These are phyloP conservation scores for Hermetia illucens DNA, from an alignment of 1,140 invertebrate species.

Conservation along the genomic window DNA sequence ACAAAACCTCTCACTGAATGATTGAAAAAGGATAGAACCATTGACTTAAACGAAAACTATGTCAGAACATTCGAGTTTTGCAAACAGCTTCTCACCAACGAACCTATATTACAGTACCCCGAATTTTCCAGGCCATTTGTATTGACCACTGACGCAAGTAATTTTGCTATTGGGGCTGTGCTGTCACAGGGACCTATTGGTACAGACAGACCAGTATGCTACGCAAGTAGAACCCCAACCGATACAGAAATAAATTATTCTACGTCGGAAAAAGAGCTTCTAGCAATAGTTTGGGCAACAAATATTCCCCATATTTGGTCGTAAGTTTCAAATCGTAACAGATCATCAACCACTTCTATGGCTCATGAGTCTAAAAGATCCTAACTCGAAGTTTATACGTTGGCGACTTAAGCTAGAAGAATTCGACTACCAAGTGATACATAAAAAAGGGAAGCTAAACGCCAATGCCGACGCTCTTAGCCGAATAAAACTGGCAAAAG, in stretches of 20 bases:
- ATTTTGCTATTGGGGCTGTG: conserved; percentile 15
- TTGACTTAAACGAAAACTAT: conserved; percentile 11
- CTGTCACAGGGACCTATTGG: conserved; percentile 16
- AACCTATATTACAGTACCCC: conserved; percentile 21
- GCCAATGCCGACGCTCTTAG: conserved; percentile 18
- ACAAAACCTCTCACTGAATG: conserved; percentile 13
- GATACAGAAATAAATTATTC: conserved; percentile 25
- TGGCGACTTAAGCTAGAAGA: conserved; percentile 20
- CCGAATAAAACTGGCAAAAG: too few species aligned
- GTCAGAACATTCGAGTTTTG: conserved; percentile 13
- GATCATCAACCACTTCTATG: conserved; percentile 35
- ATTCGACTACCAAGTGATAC: conserved; percentile 20
- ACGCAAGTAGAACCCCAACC: conserved; percentile 27
- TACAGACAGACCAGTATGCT: conserved; percentile 20
- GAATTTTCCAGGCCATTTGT: conserved; percentile 15
- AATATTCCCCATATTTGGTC: conserved; percentile 32
- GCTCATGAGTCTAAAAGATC: conserved; percentile 31
- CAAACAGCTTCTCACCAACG: conserved; percentile 16
- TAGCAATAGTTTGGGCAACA: conserved; percentile 25
- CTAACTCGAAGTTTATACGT: conserved; percentile 11
- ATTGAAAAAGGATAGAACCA: conserved; percentile 11
- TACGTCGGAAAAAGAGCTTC: conserved; percentile 16
- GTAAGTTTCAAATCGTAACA: conserved; percentile 32
- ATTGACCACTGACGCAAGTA: conserved; percentile 14
- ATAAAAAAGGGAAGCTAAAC: conserved; percentile 18